Percentiles rank a stretch among this genome's conserved stretches.
Evolutionary conservation across 2,797 vertebrate species (phyloP).

Genomic region (Acanthis flammea): DNA sequence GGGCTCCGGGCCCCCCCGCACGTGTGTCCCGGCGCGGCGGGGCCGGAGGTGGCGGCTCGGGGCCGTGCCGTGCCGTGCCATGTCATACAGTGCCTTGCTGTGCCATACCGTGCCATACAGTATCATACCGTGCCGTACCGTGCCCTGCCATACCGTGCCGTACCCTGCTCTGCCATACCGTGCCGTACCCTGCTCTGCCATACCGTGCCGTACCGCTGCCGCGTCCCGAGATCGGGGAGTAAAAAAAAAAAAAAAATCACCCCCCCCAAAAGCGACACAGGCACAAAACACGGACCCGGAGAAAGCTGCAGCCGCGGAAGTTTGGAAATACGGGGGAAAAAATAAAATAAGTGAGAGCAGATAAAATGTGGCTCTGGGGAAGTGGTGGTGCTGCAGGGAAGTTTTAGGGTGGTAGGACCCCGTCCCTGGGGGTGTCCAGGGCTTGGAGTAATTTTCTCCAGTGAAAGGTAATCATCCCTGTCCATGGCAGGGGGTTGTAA

Average conservation of each 20-base stretch:
- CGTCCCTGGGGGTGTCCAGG: background rate
- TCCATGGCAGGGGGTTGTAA: background rate
- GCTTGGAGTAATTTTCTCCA: background rate
- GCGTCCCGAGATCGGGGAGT: rapidly evolving
- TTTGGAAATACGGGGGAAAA: rapidly evolving
- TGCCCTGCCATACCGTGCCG: rapidly evolving
- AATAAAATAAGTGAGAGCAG: rapidly evolving
- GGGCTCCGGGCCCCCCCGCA: background rate
- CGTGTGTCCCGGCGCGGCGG: background rate
- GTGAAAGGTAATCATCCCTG: background rate
- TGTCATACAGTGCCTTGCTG: rapidly evolving
- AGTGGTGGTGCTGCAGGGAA: background rate
- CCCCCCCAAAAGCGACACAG: rapidly evolving
- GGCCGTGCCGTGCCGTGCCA: background rate
- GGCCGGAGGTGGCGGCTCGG: background rate
- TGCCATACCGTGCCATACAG: background rate
- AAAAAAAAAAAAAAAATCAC: too few relatives aligned
- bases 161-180: rapidly evolving
- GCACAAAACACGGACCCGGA: background rate
- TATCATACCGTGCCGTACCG: too few relatives aligned
- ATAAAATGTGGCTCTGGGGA: background rate
- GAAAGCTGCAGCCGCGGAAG: rapidly evolving
- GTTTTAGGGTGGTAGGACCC: background rate
- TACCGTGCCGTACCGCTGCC: rapidly evolving
- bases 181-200: too few relatives aligned